Evolutionary conservation across 2,797 vertebrate species (phyloP), one percentile per base, ranked within the genome.

Genomic region (Oryzias dopingdopingensis): DNA sequence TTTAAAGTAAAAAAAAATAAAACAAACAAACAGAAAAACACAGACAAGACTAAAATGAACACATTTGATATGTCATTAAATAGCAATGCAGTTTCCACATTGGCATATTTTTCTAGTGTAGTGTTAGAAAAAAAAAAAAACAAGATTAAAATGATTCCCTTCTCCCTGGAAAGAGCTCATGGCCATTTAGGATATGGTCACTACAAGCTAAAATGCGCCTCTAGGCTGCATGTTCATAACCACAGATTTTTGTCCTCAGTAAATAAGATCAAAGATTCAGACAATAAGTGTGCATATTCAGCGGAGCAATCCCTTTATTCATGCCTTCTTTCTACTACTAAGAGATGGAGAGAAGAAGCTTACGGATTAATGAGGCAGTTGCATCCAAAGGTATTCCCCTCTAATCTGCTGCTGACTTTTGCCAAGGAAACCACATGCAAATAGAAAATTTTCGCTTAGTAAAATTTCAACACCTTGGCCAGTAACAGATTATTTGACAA

Each of bases 401-500:
- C 22, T 14, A 47, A 47, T 47, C 13, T 23, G 23, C 17, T 47
- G 7, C 29, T 14, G 3, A 47, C 18, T 47, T 2, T 22, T 47
- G 45, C 18, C 20, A 4, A 14, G 12, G 20, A 17, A 46, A 46
- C 18, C 3, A 47, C 20, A 14, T 14, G 14, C 17, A 47, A 23
- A 47, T 13, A 22, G 7, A 46, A 46, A 6, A 46, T 46, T 23
- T 44, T 23, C 4, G 18, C 14, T 22, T 46, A 67, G 42, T 56
- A 26, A 45, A 65, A 64, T 77, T 48, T 53, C 51, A 47, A 5
- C 47, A 50, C 32, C 32, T 37, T 12, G 32, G 32, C 10, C 32
- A 62, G 54, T n/a, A 14, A 51, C 42, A 55, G 53, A 40, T 59
- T 22, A 46, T 22, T 22, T 46, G 18, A 46, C 5, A 14, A 46